These are phyloP conservation scores for Sterna hirundo DNA, from an alignment of 2,113 vertebrate species.

Conservation along the genomic window DNA sequence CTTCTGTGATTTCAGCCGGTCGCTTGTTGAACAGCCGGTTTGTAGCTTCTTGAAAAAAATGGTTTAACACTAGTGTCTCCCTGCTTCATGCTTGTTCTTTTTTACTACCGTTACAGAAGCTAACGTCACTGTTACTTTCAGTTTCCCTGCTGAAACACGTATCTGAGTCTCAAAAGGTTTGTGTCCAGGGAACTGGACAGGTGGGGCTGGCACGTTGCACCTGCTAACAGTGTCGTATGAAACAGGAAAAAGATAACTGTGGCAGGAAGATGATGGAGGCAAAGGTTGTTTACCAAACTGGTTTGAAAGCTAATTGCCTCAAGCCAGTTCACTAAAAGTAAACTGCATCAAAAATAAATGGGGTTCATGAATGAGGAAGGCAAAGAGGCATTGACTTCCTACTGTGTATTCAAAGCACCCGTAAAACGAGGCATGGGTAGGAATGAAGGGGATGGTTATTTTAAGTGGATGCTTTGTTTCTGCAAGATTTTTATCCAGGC, in stretches of 20 bases:
- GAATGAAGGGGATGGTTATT: neutral
- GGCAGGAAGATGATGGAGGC: neutral
- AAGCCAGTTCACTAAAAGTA: neutral
- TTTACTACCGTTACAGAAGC: neutral
- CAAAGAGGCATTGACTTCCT: neutral
- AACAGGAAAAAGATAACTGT: neutral
- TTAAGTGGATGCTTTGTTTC: neutral
- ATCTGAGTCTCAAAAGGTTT: neutral
- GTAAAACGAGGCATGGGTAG: neutral
- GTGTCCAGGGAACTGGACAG: neutral
- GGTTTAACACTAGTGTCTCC: neutral
- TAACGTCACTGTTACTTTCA: neutral
- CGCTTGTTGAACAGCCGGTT: neutral
- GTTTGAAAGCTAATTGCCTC: neutral
- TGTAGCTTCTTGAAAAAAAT: neutral
- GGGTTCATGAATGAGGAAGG: neutral
- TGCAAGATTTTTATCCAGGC: neutral
- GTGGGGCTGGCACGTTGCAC: too few relatives aligned
- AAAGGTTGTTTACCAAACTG: neutral
- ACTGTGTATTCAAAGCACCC: neutral
- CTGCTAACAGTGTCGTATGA: rapidly evolving
- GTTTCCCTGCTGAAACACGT: neutral
- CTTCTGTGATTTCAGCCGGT: neutral
- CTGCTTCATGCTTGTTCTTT: neutral
- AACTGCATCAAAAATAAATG: neutral